Base-by-base conservation (phyloP, 2,797 vertebrate genomes). In the Parambassis ranga region DNA sequence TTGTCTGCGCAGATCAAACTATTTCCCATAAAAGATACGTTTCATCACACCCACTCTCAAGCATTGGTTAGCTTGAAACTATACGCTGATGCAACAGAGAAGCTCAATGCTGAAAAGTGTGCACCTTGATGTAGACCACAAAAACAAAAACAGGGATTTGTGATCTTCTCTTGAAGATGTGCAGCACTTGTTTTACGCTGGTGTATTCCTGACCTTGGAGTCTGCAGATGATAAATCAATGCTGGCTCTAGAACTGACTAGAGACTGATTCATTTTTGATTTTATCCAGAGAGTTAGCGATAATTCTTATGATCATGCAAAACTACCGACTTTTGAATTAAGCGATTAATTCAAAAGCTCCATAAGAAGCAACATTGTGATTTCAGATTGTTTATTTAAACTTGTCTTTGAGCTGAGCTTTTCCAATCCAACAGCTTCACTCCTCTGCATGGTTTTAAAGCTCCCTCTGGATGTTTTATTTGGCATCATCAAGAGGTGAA, bases 391-490 rank as follows among this genome's bases (percentile, higher is more conserved):
- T 23, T 23, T 23, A 23, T 4, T 23, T 4, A 23, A 23, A 23
- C 23, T 23, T 23, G 28, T 22, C 43, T 19, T 44, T 30, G 28
- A 19, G 27, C 43, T 46, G 18, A 33, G 18, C n/a, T 38, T 61
- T 37, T 32, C 16, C 42, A 23, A 11, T 2, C 0, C 20, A 27
- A 20, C 1, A 7, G 22, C 31, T 48, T 51, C 23, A n/a, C 14
- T 11, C 14, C 23, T 51, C 2, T 5, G 28, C 19, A 4, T 28
- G 1, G 24, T 57, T 52, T 64, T 4, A 26, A 8, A 10, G 16
- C 51, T 35, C 70, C 35, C 27, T 38, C 56, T 1, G 20, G 37
- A 63, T 59, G 49, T 71, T 85, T 58, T 38, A 22, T 42, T 67
- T 79, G 64, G 51, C 66, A 7, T 60, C 59, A 35, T 37, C 60